These are phyloP conservation scores for Caenorhabditis latens DNA, from an alignment of 1,140 invertebrate genomes.

Conservation along the genomic window DNA sequence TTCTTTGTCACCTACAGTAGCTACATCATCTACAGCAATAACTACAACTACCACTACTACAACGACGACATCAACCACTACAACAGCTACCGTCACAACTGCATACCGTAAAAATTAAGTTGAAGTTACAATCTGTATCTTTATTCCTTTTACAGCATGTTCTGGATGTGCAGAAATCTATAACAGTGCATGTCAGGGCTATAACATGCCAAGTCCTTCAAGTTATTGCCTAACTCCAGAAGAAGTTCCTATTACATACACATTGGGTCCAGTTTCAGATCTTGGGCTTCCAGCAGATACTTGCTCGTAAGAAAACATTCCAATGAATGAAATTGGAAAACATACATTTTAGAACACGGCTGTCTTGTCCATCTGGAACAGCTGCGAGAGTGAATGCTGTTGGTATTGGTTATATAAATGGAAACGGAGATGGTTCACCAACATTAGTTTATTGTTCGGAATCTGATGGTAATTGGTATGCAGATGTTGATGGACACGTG, in stretches of 20 bases:
- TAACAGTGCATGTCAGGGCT: not conserved
- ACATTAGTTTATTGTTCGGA: not conserved
- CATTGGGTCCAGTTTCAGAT: not conserved
- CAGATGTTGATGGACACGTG: too few species aligned
- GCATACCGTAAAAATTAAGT: not conserved
- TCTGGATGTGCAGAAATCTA: not conserved
- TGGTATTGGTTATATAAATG: not conserved
- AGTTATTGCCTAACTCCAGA: not conserved
- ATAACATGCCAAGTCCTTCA: not conserved
- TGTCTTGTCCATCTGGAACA: not conserved
- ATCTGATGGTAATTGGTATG: not conserved
- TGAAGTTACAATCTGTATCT: not conserved
- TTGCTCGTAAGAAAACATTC: not conserved
- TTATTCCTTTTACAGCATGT: not conserved
- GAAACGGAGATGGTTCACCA: not conserved
- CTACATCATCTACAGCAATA: not conserved
- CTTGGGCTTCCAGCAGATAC: not conserved
- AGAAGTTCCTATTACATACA: not conserved
- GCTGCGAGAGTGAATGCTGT: not conserved
- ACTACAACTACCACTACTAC: conserved; percentile 4
- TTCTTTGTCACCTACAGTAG: not conserved
- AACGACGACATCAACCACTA: conserved; percentile 1
- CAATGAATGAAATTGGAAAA: not conserved
- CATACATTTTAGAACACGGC: not conserved
- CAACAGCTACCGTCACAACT: not conserved